Conservation (phyloP, 2,113 vertebrate genomes). For the Spermophilus dauricus region DNA sequence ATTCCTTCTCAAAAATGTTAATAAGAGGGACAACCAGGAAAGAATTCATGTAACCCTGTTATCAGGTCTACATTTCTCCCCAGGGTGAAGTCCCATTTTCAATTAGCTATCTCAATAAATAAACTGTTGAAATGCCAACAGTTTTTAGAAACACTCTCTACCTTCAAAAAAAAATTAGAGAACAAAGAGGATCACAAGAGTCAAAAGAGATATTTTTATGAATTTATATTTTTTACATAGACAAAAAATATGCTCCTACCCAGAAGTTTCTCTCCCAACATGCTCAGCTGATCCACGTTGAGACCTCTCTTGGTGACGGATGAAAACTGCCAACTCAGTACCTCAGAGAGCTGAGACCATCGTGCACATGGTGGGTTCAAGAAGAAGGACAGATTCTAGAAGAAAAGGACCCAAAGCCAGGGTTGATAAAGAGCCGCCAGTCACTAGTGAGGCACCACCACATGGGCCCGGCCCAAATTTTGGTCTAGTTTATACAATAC, state of each 20-base stretch:
- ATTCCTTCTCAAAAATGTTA: not conserved
- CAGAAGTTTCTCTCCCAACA: constrained; percentile 92
- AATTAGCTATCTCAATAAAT: not conserved
- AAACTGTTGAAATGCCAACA: not conserved
- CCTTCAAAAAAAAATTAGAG: not conserved
- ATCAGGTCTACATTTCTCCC: not conserved
- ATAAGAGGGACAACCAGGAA: not conserved
- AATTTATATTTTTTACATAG: not conserved
- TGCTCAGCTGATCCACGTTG: constrained; percentile 92
- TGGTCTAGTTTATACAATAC: not conserved
- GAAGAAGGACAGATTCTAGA: constrained; percentile 94
- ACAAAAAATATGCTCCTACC: constrained; percentile 81
- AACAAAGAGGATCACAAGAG: not conserved
- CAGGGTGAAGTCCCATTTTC: not conserved
- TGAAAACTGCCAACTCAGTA: constrained; percentile 97
- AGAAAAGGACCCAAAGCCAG: constrained; percentile 36
- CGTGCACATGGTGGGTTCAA: constrained; percentile 91
- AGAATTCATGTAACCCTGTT: not conserved
- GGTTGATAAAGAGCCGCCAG: not conserved
- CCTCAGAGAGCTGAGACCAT: constrained; percentile 94
- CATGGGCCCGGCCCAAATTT: not conserved
- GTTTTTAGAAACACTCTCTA: not conserved
- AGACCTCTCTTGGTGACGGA: constrained; percentile 94
- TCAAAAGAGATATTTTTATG: not conserved
- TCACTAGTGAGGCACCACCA: not conserved